phyloP scores from a whole-genome alignment of 2,113 vertebrate species.

The Scolopax mira region DNA sequence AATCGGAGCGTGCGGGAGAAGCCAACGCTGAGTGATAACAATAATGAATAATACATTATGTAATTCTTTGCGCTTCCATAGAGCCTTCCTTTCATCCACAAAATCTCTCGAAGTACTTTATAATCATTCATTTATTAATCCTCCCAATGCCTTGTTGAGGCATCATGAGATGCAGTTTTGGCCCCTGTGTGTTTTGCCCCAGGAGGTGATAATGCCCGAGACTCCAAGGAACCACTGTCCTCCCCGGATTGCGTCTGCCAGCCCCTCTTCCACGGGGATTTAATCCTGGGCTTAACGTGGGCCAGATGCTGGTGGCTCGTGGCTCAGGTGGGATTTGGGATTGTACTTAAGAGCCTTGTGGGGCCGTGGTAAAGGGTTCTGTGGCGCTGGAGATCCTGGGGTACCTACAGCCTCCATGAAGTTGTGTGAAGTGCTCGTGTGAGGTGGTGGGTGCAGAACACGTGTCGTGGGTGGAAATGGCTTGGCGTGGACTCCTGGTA shows the following conservation, averaged over 20 bases:
- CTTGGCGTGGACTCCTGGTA: not conserved
- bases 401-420: not conserved
- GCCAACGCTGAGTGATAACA: not conserved
- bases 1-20: not conserved
- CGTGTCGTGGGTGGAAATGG: not conserved
- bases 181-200: not conserved
- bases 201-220: fast-evolving
- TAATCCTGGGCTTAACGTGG: not conserved
- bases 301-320: not conserved
- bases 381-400: not conserved
- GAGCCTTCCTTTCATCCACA: not conserved
- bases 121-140: not conserved
- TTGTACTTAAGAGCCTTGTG: not conserved
- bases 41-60: slow-evolving; percentile 28
- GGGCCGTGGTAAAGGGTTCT: not conserved
- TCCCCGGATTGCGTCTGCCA: not conserved
- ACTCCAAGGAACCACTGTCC: not conserved
- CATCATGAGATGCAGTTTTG: not conserved
- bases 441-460: not conserved
- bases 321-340: not conserved
- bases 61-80: not conserved
- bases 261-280: not conserved
- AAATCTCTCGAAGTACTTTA: not conserved
- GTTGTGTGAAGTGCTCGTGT: not conserved
- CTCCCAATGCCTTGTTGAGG: not conserved